phyloP scores from a whole-genome alignment of 2,888 invertebrate species.

The Cephonodes hylas region DNA sequence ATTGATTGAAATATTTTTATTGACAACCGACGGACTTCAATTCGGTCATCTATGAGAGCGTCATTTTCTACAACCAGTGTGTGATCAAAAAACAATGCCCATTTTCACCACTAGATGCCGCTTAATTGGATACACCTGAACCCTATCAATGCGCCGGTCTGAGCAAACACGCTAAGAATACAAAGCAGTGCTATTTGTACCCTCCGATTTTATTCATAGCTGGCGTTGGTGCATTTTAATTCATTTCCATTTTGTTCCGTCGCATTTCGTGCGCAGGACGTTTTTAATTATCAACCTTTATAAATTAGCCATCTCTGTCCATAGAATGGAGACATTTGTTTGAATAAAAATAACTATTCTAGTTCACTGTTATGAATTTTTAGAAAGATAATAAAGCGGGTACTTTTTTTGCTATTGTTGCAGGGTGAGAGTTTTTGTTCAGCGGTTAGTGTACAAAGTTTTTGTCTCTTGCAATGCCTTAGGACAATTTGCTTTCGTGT shows the following conservation, averaged over 20 bases:
- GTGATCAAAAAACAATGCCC: background rate
- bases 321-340: too few relatives aligned
- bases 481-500: background rate
- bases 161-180: constrained; percentile 20
- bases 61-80: too few relatives aligned
- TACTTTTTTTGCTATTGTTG: background rate
- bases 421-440: background rate
- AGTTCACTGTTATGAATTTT: too few relatives aligned
- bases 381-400: background rate
- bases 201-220: constrained; percentile 34
- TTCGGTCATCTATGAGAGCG: too few relatives aligned
- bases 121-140: background rate
- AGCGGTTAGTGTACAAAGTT: background rate
- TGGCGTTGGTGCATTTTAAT: constrained; percentile 31
- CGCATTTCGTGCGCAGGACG: constrained; percentile 16
- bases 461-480: background rate
- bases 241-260: constrained; percentile 25
- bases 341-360: too few relatives aligned
- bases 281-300: constrained; percentile 12
- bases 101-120: background rate
- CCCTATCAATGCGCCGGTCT: constrained; percentile 4
- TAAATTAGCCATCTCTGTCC: background rate
- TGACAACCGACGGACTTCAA: background rate
- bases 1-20: too few relatives aligned
- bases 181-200: constrained; percentile 19